Percentiles rank a stretch among this genome's conserved stretches.
Conservation (phyloP, 2,113 vertebrate species). For the Cyanoliseus patagonus region DNA sequence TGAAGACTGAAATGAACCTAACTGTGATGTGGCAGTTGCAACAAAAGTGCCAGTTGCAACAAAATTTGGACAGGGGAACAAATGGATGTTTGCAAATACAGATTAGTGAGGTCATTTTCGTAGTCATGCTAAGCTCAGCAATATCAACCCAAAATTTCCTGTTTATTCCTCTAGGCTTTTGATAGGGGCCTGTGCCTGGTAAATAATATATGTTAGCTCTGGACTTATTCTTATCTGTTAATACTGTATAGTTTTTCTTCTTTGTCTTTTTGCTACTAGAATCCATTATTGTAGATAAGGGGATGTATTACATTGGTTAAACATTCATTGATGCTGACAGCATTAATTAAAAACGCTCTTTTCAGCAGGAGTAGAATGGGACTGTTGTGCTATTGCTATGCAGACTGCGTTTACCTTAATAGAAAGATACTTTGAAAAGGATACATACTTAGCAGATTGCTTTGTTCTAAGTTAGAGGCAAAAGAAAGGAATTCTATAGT, state of each 20-base stretch:
- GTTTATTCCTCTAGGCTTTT: background rate
- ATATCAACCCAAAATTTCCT: background rate
- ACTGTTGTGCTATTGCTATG: background rate
- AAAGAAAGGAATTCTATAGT: background rate
- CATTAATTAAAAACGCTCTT: background rate
- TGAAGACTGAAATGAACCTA: background rate
- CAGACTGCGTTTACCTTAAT: background rate
- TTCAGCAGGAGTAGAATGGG: background rate
- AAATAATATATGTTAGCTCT: conserved; percentile 1
- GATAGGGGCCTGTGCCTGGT: background rate
- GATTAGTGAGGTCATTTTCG: background rate
- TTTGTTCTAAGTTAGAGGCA: background rate
- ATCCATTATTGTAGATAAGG: conserved; percentile 1
- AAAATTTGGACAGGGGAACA: background rate
- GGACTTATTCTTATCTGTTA: conserved; percentile 26
- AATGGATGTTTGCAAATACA: background rate
- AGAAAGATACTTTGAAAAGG: background rate
- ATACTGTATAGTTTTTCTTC: background rate
- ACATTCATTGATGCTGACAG: background rate
- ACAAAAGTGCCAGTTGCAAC: background rate
- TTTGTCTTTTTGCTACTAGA: background rate
- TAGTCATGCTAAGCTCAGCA: background rate
- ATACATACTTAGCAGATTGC: background rate
- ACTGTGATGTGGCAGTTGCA: background rate
- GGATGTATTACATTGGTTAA: background rate